Conservation (phyloP, 2,888 invertebrate species). For the Drosophila algonquin region DNA sequence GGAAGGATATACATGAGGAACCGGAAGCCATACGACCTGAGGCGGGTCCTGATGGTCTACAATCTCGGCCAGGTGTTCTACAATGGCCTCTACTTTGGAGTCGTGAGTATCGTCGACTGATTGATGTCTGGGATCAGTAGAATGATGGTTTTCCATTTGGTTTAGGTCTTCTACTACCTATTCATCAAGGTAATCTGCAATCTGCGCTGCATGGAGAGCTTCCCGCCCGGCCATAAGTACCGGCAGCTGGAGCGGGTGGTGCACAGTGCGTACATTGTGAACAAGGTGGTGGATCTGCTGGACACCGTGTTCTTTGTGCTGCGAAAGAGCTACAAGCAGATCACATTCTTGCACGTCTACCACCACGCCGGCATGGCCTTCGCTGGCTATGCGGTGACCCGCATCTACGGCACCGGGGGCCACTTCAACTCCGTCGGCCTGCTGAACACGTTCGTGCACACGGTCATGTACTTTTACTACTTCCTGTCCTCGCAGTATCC, state of each 20-base stretch:
- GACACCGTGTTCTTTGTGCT: constrained; percentile 63
- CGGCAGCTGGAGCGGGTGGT: constrained; percentile 39
- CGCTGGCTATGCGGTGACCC: constrained; percentile 5
- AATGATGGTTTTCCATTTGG: neutral
- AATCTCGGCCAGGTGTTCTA: constrained; percentile 94
- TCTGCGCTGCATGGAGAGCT: constrained; percentile 41
- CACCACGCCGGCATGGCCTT: constrained; percentile 56
- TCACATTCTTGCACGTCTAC: constrained; percentile 59
- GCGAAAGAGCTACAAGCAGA: constrained; percentile 61
- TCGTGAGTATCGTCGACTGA: constrained; percentile 57
- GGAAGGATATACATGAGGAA: constrained; percentile 91
- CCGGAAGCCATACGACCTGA: constrained; percentile 88
- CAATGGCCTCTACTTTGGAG: constrained; percentile 88
- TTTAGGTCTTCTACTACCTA: constrained; percentile 39
- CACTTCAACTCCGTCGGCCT: constrained; percentile 87
- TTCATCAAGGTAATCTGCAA: constrained; percentile 25
- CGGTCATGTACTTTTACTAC: constrained; percentile 93
- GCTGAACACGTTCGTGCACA: constrained; percentile 90
- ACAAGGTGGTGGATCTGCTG: constrained; percentile 56
- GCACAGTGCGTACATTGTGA: constrained; percentile 27
- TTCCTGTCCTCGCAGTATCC: constrained; percentile 89
- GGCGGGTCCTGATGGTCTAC: constrained; percentile 89
- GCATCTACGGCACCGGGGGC: constrained; percentile 86
- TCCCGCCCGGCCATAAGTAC: constrained; percentile 27
- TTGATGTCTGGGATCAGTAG: neutral